phyloP scores from a whole-genome alignment of 2,888 invertebrate genomes.

The Conops quadrifasciatus region DNA sequence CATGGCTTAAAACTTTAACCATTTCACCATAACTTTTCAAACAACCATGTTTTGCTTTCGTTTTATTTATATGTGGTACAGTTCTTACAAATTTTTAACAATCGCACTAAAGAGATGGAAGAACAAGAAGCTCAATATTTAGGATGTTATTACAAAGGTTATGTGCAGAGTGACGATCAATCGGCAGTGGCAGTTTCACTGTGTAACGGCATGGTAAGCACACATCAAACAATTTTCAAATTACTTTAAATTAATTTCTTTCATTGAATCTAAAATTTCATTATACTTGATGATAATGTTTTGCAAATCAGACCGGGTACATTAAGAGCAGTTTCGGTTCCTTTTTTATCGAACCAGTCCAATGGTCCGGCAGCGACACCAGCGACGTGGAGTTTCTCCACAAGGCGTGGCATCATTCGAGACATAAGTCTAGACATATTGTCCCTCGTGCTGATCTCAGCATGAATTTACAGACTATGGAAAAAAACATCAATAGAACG shows the following conservation, averaged over 20 bases:
- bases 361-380: conserved; percentile 64
- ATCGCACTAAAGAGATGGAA: conserved; percentile 66
- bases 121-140: conserved; percentile 63
- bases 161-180: conserved; percentile 71
- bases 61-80: conserved; percentile 53
- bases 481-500: conserved; percentile 44
- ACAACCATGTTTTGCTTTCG: no score
- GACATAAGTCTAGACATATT: conserved; percentile 57
- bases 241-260: no score
- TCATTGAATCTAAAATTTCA: no score
- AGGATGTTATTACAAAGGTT: conserved; percentile 77
- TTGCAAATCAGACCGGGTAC: conserved; percentile 75
- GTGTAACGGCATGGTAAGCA: no score
- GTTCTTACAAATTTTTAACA: conserved; percentile 67
- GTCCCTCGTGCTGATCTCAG: conserved; percentile 54
- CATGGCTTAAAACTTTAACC: no score
- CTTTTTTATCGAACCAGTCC: conserved; percentile 75
- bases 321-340: conserved; percentile 73
- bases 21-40: no score
- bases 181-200: conserved; percentile 76
- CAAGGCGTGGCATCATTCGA: conserved; percentile 64
- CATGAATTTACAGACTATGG: conserved; percentile 51
- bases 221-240: no score
- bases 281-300: no score
- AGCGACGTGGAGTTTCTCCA: conserved; percentile 66